phyloP scores from a whole-genome alignment of 2,888 invertebrate species.

The Tetheella fluctuosa region DNA sequence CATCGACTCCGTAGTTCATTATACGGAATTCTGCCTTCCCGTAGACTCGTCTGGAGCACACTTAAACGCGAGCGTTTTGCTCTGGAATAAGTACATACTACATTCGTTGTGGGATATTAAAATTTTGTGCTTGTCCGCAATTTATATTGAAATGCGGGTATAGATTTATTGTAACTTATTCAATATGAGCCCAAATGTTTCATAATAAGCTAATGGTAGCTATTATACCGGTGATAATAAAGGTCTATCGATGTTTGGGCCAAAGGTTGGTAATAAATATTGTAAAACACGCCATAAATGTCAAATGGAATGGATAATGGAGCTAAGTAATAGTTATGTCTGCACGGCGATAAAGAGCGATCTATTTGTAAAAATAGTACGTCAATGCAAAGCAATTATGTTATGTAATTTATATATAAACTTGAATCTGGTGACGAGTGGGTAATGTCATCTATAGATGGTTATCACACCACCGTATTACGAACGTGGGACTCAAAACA shows the following conservation, averaged over 20 bases:
- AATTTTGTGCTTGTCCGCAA: conserved; percentile 21
- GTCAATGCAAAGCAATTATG: not conserved
- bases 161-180: not conserved
- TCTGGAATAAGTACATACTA: conserved; percentile 14
- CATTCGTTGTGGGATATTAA: conserved; percentile 31
- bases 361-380: not conserved
- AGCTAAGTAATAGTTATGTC: not conserved
- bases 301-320: not conserved
- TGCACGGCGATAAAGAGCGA: not conserved
- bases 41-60: conserved; percentile 33
- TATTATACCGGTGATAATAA: conserved; percentile 2
- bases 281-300: conserved; percentile 1
- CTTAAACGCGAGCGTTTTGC: conserved; percentile 26
- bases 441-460: too few relatives aligned
- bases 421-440: too few relatives aligned
- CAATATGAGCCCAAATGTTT: not conserved
- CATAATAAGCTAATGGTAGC: not conserved
- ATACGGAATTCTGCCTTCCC: conserved; percentile 47
- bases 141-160: not conserved
- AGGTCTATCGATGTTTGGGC: not conserved
- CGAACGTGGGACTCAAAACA: too few relatives aligned
- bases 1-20: conserved; percentile 55
- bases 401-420: too few relatives aligned
- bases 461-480: too few relatives aligned
- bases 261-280: conserved; percentile 6